Evolutionary conservation across 1,140 invertebrate genomes (phyloP), one percentile per base, ranked within the genome.

Genomic region (Drosophila sulfurigaster): DNA sequence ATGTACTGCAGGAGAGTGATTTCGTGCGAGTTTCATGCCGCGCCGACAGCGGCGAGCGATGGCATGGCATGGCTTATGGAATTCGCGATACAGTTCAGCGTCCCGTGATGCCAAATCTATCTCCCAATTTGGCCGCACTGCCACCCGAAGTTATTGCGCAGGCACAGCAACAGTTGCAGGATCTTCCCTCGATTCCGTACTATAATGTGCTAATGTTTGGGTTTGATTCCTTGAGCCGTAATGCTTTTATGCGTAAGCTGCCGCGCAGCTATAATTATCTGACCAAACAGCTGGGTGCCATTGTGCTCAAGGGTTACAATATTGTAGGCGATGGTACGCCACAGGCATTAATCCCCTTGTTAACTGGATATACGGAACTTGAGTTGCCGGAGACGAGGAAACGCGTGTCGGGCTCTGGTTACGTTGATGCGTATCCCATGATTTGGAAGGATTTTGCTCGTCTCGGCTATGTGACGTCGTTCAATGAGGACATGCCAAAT

Each of bases 311-410:
- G 86, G 96, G 97, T 69, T 97, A 98, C 78, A 98, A 98, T 85
- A 98, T 99, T 62, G 96, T 99, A 1, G 98, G 98, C 0, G 98
- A 99, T 93, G 98, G 98, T 0, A 99, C 98, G 0, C 97, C 98
- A 0, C 97, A 98, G 81, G 97, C 98, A 0, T 93, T 99, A 15
- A 97, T 98, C 43, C 98, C 98, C 0, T 96, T 99, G 49, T 93
- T 99, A 0, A 98, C 98, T 0, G 97, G 97, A 11, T 95, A 96
- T 92, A 98, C 96, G 0, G 98, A 99, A 92, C 89, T 96, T 4
- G 98, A 99, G 92, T 91, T 98, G 25, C 97, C 97, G 0, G 96
- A 98, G 81, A 96, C 96, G 1, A 94, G 98, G 51, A 97, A 96
- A 91, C 94, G 97, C 1, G 83, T 93, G 8, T 95, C 95, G 83